Percentiles rank a stretch among this genome's conserved stretches.
Conservation (phyloP, 2,797 vertebrate genomes). For the Hypotaenidia philippensis region DNA sequence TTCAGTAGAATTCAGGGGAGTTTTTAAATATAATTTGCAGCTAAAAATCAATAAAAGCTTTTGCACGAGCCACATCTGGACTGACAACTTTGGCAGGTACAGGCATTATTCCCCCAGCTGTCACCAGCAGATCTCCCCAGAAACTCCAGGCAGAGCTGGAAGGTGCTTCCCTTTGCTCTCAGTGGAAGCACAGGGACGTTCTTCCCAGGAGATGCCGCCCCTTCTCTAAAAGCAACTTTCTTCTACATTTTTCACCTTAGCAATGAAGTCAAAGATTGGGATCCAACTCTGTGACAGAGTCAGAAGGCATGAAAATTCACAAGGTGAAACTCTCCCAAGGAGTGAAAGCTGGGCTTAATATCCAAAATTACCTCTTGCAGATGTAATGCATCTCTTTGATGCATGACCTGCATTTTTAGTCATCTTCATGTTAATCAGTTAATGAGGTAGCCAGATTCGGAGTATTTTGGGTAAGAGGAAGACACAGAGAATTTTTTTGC, state of each 20-base stretch:
- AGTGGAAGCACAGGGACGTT: not conserved
- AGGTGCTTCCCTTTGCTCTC: not conserved
- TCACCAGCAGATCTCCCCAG: not conserved
- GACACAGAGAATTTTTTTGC: not conserved
- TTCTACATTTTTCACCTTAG: not conserved
- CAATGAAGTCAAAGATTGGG: not conserved
- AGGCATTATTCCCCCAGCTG: not conserved
- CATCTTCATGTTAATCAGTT: constrained; percentile 3
- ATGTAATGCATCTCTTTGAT: not conserved
- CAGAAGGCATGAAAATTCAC: not conserved
- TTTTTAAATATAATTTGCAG: not conserved
- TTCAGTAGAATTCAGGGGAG: not conserved
- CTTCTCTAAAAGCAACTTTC: not conserved
- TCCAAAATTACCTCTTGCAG: not conserved
- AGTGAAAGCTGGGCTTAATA: not conserved
- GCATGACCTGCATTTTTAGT: not conserved
- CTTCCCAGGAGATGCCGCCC: not conserved
- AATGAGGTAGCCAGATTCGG: not conserved
- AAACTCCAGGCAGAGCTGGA: not conserved
- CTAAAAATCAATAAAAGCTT: not conserved
- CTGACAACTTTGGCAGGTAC: not conserved
- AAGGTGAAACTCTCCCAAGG: not conserved
- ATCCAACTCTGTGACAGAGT: not conserved
- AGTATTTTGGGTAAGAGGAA: not conserved
- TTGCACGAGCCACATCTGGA: not conserved